phyloP scores from a whole-genome alignment of 1,140 invertebrate genomes.

The Gonioctena quinquepunctata region DNA sequence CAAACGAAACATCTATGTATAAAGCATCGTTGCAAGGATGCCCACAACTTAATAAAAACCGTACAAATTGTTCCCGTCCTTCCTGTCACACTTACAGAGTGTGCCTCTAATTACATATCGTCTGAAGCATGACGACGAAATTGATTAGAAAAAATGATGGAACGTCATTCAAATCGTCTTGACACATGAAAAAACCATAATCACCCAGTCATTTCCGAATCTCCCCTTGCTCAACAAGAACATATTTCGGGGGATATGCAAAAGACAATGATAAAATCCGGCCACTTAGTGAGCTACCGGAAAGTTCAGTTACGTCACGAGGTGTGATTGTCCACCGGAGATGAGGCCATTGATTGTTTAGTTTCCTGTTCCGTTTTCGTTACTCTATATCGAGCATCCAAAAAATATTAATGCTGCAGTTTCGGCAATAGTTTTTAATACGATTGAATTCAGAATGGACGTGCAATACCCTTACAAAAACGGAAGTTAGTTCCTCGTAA shows the following conservation, averaged over 20 bases:
- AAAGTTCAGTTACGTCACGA: slow-evolving; percentile 38
- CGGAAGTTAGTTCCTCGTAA: too few species aligned
- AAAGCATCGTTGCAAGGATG: too few species aligned
- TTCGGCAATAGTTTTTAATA: background rate
- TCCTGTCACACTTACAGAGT: slow-evolving; percentile 19
- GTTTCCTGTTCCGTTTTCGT: slow-evolving; percentile 43
- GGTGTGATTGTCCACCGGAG: slow-evolving; percentile 45
- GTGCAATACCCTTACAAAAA: too few species aligned
- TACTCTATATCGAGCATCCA: slow-evolving; percentile 14
- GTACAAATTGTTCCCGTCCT: slow-evolving; percentile 5
- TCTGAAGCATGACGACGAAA: slow-evolving; percentile 15
- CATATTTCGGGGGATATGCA: too few species aligned
- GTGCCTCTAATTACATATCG: slow-evolving; percentile 19
- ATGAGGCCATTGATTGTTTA: slow-evolving; percentile 42
- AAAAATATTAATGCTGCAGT: background rate
- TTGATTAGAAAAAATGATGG: slow-evolving; percentile 17
- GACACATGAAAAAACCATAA: slow-evolving; percentile 7
- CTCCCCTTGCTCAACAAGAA: background rate
- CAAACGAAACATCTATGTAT: too few species aligned
- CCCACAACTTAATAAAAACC: background rate
- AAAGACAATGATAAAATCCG: background rate
- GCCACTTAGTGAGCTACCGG: slow-evolving; percentile 23
- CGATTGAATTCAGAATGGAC: too few species aligned
- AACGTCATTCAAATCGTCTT: background rate
- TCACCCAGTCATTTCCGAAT: background rate